A percentile compares a stretch with the other conserved stretches of the same genome.
These are phyloP conservation scores for Tiliacea aurago DNA, from an alignment of 2,888 invertebrate genomes.

Conservation along the genomic window DNA sequence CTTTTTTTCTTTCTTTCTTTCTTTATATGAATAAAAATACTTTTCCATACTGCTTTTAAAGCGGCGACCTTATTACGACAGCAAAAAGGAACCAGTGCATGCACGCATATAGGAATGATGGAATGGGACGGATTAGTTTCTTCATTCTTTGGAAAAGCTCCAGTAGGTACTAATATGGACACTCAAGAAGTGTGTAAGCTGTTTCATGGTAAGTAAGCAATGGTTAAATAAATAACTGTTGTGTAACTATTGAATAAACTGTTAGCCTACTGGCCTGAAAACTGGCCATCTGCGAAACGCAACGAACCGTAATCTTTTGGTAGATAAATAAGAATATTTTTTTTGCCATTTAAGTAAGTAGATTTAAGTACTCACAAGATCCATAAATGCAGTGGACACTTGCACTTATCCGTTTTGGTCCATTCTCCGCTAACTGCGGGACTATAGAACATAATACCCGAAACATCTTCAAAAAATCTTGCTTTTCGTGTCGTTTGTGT, in stretches of 20 bases:
- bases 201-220: not conserved
- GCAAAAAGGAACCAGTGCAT: not conserved
- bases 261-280: not conserved
- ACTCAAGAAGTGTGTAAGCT: not conserved
- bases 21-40: constrained; percentile 13
- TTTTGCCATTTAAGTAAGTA: no score
- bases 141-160: not conserved
- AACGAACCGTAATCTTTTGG: not conserved
- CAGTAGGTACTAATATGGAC: not conserved
- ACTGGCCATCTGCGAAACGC: no score
- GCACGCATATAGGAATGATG: not conserved
- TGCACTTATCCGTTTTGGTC: not conserved
- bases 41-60: constrained; percentile 11
- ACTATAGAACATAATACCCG: constrained; percentile 12
- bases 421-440: constrained; percentile 14
- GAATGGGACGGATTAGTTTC: not conserved
- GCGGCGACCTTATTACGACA: not conserved
- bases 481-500: no score
- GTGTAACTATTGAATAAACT: not conserved
- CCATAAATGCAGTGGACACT: not conserved
- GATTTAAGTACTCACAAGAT: constrained; percentile 28
- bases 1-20: no score
- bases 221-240: not conserved
- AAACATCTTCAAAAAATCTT: constrained; percentile 25
- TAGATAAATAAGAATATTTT: not conserved